Percentiles rank a stretch among this genome's conserved stretches.
phyloP scores from a whole-genome alignment of 2,113 vertebrate genomes.

The Morone saxatilis region DNA sequence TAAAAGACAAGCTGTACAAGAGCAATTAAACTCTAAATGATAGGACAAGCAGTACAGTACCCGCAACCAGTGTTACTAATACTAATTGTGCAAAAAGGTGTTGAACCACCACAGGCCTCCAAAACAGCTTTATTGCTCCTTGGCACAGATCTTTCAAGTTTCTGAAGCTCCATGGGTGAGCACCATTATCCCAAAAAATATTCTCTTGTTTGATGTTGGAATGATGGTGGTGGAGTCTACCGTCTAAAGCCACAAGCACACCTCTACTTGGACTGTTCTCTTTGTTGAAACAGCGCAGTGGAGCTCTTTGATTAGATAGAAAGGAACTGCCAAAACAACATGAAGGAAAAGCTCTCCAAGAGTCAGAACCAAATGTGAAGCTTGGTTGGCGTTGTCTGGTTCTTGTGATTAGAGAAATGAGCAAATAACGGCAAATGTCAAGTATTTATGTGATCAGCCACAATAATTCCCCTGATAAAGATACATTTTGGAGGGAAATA shows the following conservation, averaged over 20 bases:
- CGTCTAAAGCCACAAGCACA: too few relatives aligned
- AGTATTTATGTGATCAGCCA: too few relatives aligned
- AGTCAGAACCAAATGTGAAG: background rate
- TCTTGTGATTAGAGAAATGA: background rate
- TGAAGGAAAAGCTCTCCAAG: background rate
- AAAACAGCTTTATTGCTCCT: background rate
- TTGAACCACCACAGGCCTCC: background rate
- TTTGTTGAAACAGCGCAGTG: too few relatives aligned
- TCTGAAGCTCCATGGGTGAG: too few relatives aligned
- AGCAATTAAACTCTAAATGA: too few relatives aligned
- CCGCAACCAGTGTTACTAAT: too few relatives aligned
- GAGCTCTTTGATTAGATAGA: background rate
- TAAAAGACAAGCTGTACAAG: too few relatives aligned
- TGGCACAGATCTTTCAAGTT: background rate
- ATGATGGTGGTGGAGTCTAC: background rate
- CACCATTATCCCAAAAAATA: too few relatives aligned
- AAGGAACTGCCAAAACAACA: background rate
- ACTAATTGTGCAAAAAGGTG: background rate
- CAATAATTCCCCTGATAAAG: too few relatives aligned
- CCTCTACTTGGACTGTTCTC: too few relatives aligned
- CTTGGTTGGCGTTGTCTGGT: background rate
- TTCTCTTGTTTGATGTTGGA: background rate
- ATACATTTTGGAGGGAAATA: too few relatives aligned
- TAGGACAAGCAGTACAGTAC: background rate
- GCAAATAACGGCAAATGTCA: too few relatives aligned